phyloP scores from a whole-genome alignment of 2,113 vertebrate species.

The human region DNA sequence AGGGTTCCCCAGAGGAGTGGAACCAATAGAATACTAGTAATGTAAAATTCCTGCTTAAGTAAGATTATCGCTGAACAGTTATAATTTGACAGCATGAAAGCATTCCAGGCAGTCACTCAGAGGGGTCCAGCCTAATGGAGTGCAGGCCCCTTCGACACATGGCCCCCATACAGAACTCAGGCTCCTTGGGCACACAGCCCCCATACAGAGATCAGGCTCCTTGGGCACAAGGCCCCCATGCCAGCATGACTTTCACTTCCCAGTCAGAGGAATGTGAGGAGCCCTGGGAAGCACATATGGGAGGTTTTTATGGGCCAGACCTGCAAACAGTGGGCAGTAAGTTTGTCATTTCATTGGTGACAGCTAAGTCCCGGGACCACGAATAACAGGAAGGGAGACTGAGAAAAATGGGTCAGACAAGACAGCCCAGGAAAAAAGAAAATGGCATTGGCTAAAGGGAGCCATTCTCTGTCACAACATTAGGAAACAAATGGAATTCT shows the following conservation, averaged over 20 bases:
- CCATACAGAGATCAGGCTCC: background rate
- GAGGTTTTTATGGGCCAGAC: too few relatives aligned
- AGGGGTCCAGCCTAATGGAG: background rate
- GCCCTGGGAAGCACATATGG: background rate
- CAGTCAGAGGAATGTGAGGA: background rate
- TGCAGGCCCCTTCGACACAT: fast-evolving
- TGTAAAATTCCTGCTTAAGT: background rate
- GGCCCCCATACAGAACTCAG: background rate
- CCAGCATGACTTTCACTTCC: background rate
- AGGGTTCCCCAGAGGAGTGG: too few relatives aligned
- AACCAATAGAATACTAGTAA: too few relatives aligned
- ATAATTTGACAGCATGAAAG: background rate
- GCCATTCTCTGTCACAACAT: background rate
- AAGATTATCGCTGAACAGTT: background rate
- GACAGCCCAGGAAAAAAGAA: background rate
- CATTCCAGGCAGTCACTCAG: too few relatives aligned
- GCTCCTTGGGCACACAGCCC: fast-evolving
- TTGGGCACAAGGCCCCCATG: fast-evolving
- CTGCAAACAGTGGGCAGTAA: background rate
- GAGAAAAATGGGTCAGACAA: background rate
- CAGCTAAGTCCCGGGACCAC: background rate
- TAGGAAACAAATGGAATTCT: background rate
- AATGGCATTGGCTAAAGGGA: background rate
- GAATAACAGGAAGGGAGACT: background rate
- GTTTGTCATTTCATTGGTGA: background rate